phyloP scores from a whole-genome alignment of 2,797 vertebrate genomes.

The Chaetophractus vellerosus region DNA sequence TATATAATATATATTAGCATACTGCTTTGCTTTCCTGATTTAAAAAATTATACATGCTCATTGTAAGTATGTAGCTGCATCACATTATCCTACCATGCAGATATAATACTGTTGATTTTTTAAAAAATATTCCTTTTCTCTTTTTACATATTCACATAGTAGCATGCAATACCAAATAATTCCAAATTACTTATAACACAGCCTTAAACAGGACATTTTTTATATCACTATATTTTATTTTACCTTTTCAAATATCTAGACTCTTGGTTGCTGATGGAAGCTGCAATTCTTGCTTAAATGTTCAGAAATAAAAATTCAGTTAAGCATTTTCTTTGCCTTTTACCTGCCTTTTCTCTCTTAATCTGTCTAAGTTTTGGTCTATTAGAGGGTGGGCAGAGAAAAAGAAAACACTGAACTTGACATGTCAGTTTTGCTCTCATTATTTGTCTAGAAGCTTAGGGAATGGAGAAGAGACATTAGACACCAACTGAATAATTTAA shows the following conservation, averaged over 20 bases:
- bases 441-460: not conserved
- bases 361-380: not conserved
- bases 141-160: not conserved
- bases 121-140: not conserved
- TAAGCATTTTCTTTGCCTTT: not conserved
- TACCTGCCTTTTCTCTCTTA: not conserved
- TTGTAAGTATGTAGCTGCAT: not conserved
- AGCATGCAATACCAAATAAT: not conserved
- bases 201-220: not conserved
- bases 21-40: not conserved
- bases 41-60: not conserved
- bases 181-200: not conserved
- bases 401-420: not conserved
- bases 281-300: not conserved
- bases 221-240: constrained; percentile 46
- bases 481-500: not conserved
- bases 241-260: constrained; percentile 60
- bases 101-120: not conserved
- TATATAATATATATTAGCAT: too few species aligned
- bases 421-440: not conserved
- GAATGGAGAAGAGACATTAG: not conserved
- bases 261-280: constrained; percentile 28
- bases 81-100: not conserved
- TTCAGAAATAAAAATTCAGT: not conserved
- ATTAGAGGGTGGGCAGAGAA: not conserved